Evolutionary conservation across 1,140 invertebrate species (phyloP).

Genomic region (Sycobia sp.): DNA sequence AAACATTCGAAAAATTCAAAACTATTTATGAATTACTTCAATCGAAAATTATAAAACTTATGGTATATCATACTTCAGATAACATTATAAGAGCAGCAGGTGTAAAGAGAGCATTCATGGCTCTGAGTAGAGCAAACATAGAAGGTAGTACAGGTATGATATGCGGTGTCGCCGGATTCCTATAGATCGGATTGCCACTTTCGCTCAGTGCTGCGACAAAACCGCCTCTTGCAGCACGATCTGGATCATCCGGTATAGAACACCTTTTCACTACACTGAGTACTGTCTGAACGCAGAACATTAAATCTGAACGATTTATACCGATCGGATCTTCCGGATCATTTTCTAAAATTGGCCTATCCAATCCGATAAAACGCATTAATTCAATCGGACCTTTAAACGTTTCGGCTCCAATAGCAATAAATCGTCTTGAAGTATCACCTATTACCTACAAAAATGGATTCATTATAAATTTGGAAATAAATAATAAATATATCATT

Average conservation of each 20-base stretch:
- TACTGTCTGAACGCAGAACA: constrained; percentile 75
- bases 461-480: constrained; percentile 3
- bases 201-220: constrained; percentile 78
- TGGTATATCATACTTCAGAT: constrained; percentile 58
- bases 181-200: constrained; percentile 76
- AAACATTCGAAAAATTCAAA: not conserved
- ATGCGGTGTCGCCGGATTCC: constrained; percentile 84
- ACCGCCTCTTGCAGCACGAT: constrained; percentile 78
- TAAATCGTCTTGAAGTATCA: constrained; percentile 68
- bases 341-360: constrained; percentile 70
- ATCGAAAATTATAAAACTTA: not conserved
- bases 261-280: constrained; percentile 85
- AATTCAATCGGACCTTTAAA: constrained; percentile 71
- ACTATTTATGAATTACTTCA: not conserved
- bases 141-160: constrained; percentile 79
- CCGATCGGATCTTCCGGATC: constrained; percentile 67
- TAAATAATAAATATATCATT: not conserved
- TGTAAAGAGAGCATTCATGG: constrained; percentile 80
- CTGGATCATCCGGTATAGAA: constrained; percentile 80
- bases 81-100: constrained; percentile 67
- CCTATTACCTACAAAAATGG: constrained; percentile 61
- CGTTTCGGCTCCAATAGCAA: constrained; percentile 63
- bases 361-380: constrained; percentile 78
- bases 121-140: constrained; percentile 74
- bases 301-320: constrained; percentile 67